Percentiles rank a stretch among this genome's conserved stretches.
Conservation (phyloP, 1,140 invertebrate species). For the Drosophila tristis region DNA sequence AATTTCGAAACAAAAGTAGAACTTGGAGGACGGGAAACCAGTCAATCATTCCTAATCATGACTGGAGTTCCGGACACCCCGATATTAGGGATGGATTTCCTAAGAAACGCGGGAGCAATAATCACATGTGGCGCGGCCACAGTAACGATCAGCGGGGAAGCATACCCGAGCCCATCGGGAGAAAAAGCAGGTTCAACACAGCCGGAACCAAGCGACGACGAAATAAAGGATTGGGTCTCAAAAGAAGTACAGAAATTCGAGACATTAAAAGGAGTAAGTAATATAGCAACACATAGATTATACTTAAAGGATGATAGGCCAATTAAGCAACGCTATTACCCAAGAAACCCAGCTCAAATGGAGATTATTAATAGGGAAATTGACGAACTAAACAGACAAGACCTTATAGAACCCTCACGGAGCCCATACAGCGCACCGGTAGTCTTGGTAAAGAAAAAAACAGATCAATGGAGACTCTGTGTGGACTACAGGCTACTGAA, state of each 20-base stretch:
- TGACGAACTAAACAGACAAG: background rate
- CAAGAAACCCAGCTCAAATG: background rate
- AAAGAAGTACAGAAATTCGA: background rate
- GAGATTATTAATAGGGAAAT: background rate
- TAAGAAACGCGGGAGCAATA: too few species aligned
- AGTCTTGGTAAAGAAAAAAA: background rate
- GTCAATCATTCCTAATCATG: too few species aligned
- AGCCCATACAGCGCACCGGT: conserved; percentile 5
- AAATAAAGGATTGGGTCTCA: background rate
- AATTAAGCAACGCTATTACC: background rate
- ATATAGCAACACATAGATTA: background rate
- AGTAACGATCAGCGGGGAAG: too few species aligned
- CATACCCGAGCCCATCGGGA: too few species aligned
- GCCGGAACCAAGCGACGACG: too few species aligned
- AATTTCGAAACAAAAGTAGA: too few species aligned
- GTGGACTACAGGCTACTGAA: background rate
- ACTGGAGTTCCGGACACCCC: too few species aligned
- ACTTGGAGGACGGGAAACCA: too few species aligned
- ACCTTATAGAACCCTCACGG: background rate
- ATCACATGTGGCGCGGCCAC: too few species aligned
- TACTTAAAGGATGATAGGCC: background rate
- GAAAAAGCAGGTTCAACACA: too few species aligned
- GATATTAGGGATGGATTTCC: too few species aligned
- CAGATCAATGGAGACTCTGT: background rate
- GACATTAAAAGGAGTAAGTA: background rate